Evolutionary conservation across 2,113 vertebrate genomes (phyloP), one percentile per base, ranked within the genome.

Genomic region (Malurus cyaneus): DNA sequence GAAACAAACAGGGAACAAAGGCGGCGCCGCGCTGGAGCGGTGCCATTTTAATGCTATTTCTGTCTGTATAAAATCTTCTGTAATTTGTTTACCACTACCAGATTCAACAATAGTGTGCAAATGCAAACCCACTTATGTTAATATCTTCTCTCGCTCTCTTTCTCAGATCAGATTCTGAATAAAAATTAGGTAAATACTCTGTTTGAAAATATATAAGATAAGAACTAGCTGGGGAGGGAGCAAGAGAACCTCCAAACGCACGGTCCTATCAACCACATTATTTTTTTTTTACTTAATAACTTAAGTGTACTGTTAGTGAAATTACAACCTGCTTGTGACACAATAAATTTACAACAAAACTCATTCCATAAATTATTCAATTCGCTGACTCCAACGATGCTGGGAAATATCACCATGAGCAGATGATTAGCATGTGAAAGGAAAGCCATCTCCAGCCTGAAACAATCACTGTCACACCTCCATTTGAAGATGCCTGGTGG

Each of bases 321-420:
- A 98, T 98, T 98, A 98, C 98, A 98, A 98, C 98, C 97, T 98
- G 97, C 98, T 98, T 98, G 98, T 98, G 98, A 98, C 98, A 98
- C 97, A 98, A 98, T 98, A 98, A 98, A 98, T 98, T 98, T 98
- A 97, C 98, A 98, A 97, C 97, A 97, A 98, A 98, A 98, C 97
- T 98, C 98, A 97, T 98, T 97, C 98, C 96, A 98, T 98, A 98
- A 98, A 98, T 98, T 98, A 98, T 98, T 98, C 98, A 98, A 98
- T 98, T 97, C 97, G 2, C 56, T 96, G 97, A 98, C 98, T 98
- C 96, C 96, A 97, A 96, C 96, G 95, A 97, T 77, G 67, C 97
- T 97, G 94, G 98, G 97, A 97, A 98, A 97, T 98, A 97, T 98
- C 97, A 97, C 97, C 97, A 97, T 53, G 96, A 97, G 97, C 97